A percentile compares a stretch with the other conserved stretches of the same genome.
Conservation (phyloP, 2,797 vertebrate species). For the Caiman crocodilus region DNA sequence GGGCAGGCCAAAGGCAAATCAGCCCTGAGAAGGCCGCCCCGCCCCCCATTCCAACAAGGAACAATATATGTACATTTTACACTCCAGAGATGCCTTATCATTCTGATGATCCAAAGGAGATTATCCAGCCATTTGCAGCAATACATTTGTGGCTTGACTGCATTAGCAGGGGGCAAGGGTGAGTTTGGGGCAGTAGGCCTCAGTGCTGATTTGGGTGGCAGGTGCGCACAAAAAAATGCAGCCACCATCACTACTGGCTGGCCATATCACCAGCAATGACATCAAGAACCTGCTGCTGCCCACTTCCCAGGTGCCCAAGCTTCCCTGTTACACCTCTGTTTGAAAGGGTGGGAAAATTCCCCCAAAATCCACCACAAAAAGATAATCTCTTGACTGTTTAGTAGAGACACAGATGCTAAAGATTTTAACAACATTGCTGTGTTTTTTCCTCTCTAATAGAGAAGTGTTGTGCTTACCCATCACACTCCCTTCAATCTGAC, state of each 20-base stretch:
- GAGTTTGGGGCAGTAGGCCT: no score
- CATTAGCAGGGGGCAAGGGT: background rate
- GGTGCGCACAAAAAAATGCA: no score
- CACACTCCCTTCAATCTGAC: background rate
- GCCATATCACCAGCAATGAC: no score
- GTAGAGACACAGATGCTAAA: background rate
- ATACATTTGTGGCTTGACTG: accelerated
- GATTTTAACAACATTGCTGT: background rate
- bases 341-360: background rate
- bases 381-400: background rate
- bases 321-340: no score
- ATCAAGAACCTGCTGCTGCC: no score
- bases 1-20: no score
- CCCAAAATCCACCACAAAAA: background rate
- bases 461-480: background rate
- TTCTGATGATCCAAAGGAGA: accelerated
- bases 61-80: background rate
- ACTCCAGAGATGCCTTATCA: accelerated
- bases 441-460: background rate
- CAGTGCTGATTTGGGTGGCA: no score
- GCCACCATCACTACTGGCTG: no score
- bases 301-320: no score
- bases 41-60: background rate
- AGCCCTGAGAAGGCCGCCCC: no score
- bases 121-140: background rate